phyloP scores from a whole-genome alignment of 2,888 invertebrate species.

The Pterobdella sp. region DNA sequence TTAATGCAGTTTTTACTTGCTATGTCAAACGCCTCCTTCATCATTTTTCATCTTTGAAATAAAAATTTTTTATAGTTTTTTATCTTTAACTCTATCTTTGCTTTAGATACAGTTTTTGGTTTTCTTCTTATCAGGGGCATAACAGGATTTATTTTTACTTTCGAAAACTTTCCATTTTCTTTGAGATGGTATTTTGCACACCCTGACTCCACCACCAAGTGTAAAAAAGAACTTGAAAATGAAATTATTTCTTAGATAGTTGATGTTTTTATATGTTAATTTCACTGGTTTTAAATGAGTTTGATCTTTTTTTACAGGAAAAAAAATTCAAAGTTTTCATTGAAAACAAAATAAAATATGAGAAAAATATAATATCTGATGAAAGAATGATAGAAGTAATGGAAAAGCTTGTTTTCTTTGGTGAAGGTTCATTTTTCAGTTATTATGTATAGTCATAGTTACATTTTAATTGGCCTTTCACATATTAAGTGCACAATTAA shows the following conservation, averaged over 20 bases:
- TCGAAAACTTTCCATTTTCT: not conserved
- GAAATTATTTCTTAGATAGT: not conserved
- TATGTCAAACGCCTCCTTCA: no score
- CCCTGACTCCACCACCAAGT: not conserved
- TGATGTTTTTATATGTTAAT: not conserved
- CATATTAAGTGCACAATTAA: not conserved
- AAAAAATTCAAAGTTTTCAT: slow-evolving; percentile 22
- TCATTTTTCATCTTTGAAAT: no score
- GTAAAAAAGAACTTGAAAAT: not conserved
- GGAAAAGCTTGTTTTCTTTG: slow-evolving; percentile 18
- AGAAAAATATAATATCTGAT: slow-evolving; percentile 3
- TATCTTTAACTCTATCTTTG: no score
- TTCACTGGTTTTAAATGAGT: not conserved
- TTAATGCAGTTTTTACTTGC: no score
- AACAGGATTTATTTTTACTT: not conserved
- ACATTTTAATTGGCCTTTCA: not conserved
- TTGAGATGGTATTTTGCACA: no score
- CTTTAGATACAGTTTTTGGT: no score
- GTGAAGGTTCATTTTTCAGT: slow-evolving; percentile 5
- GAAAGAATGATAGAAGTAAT: not conserved
- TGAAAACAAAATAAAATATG: slow-evolving; percentile 24
- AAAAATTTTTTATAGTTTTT: no score
- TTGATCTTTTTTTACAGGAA: slow-evolving; percentile 1
- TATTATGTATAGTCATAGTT: not conserved
- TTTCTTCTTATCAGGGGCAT: no score